A percentile compares a stretch with the other conserved stretches of the same genome.
These are phyloP conservation scores for Acipenser ruthenus DNA, from an alignment of 2,797 vertebrate genomes.

Conservation along the genomic window DNA sequence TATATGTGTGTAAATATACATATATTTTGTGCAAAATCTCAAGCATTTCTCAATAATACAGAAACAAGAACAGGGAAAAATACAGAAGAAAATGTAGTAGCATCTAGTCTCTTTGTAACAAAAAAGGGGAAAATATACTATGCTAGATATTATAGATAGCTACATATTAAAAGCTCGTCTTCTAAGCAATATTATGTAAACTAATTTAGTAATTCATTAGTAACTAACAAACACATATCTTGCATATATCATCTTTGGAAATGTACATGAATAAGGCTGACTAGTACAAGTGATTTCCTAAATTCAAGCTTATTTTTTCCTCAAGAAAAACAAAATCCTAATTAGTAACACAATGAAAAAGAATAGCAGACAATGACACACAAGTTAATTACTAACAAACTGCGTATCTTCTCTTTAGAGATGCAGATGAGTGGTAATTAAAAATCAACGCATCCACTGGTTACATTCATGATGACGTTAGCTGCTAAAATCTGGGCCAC, in stretches of 20 bases:
- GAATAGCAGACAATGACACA: no score
- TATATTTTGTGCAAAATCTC: no score
- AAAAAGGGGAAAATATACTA: no score
- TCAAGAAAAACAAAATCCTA: constrained; percentile 46
- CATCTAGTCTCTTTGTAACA: no score
- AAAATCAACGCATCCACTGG: constrained; percentile 45
- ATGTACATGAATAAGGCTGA: background rate
- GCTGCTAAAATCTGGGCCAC: constrained; percentile 82
- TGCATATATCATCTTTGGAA: background rate
- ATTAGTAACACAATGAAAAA: constrained; percentile 67
- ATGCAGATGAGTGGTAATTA: constrained; percentile 38
- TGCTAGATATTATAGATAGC: background rate
- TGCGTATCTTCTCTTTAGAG: constrained; percentile 26
- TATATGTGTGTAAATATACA: no score
- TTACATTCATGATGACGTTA: constrained; percentile 36
- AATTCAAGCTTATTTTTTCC: constrained; percentile 19
- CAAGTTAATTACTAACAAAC: no score
- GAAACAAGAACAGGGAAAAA: no score
- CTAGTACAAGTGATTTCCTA: background rate
- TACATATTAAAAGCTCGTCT: background rate
- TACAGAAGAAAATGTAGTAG: no score
- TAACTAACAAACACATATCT: background rate
- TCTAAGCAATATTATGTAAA: background rate
- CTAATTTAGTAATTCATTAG: background rate
- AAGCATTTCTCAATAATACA: no score